These are phyloP conservation scores for Paratrypauchen microcephalus DNA, from an alignment of 2,797 vertebrate genomes.

Conservation along the genomic window DNA sequence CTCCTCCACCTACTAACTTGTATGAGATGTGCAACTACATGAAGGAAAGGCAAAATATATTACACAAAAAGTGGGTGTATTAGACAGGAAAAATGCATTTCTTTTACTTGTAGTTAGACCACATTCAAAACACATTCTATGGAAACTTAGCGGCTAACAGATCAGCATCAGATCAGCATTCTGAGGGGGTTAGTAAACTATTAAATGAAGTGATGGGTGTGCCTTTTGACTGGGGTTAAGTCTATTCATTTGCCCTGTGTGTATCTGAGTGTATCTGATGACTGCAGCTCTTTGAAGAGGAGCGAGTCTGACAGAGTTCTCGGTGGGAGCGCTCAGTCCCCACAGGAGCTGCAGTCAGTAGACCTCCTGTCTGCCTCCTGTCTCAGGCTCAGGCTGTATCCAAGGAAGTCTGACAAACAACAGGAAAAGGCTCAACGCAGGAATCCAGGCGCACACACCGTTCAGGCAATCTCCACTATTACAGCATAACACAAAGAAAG, in stretches of 20 bases:
- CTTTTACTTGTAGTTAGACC: not conserved
- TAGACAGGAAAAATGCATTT: too few relatives aligned
- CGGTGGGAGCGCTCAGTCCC: slow-evolving; percentile 55
- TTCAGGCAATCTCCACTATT: slow-evolving; percentile 23
- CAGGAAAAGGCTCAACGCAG: slow-evolving; percentile 11
- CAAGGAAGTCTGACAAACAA: slow-evolving; percentile 40
- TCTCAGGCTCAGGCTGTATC: slow-evolving; percentile 30
- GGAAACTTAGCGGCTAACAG: not conserved
- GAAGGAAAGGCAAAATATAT: not conserved
- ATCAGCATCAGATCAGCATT: slow-evolving; percentile 16
- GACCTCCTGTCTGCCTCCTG: slow-evolving; percentile 38
- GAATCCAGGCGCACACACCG: slow-evolving; percentile 3
- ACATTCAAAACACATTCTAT: not conserved
- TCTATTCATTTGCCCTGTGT: slow-evolving; percentile 71
- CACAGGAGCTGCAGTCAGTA: slow-evolving; percentile 44
- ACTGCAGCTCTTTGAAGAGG: slow-evolving; percentile 74
- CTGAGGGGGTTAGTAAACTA: slow-evolving; percentile 50
- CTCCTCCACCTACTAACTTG: not conserved
- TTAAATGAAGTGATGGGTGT: slow-evolving; percentile 61
- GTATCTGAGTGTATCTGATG: slow-evolving; percentile 71
- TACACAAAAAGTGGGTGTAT: not conserved
- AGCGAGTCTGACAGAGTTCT: slow-evolving; percentile 69
- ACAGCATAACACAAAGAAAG: slow-evolving; percentile 18
- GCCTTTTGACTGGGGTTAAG: slow-evolving; percentile 61
- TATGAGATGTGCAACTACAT: not conserved